These are phyloP conservation scores for Halcyon smyrnensis DNA, from an alignment of 2,797 vertebrate genomes.

Conservation along the genomic window DNA sequence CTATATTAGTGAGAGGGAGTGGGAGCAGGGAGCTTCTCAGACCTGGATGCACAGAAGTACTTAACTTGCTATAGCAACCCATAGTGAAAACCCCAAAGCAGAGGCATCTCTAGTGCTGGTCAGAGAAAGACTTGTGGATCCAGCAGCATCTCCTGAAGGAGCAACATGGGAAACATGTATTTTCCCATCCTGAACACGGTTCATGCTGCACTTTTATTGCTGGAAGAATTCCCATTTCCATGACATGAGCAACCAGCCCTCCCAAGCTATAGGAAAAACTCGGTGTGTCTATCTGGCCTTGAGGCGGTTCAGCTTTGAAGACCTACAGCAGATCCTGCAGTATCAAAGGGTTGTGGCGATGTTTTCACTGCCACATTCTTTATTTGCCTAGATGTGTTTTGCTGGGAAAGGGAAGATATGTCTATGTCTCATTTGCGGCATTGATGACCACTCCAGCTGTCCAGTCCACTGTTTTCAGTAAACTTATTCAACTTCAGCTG, in stretches of 20 bases:
- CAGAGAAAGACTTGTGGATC: neutral
- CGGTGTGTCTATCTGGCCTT: neutral
- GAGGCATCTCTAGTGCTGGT: neutral
- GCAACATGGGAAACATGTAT: rapidly evolving
- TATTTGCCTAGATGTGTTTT: neutral
- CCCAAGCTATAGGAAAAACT: neutral
- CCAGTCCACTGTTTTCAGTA: neutral
- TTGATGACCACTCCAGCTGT: neutral
- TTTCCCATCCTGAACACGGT: neutral
- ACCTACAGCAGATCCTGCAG: neutral
- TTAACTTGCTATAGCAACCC: neutral
- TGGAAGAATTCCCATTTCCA: neutral
- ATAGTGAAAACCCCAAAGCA: neutral
- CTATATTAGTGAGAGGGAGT: neutral
- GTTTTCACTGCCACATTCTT: neutral
- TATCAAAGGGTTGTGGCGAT: neutral
- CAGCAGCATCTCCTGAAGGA: neutral
- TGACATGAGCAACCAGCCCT: neutral
- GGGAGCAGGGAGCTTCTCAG: neutral
- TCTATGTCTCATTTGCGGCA: neutral
- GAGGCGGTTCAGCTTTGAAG: neutral
- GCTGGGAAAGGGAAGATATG: neutral
- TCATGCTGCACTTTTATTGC: neutral
- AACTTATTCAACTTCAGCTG: neutral
- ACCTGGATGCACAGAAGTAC: neutral